phyloP scores from a whole-genome alignment of 2,113 vertebrate genomes.

The Psammodynastes pulverulentus region DNA sequence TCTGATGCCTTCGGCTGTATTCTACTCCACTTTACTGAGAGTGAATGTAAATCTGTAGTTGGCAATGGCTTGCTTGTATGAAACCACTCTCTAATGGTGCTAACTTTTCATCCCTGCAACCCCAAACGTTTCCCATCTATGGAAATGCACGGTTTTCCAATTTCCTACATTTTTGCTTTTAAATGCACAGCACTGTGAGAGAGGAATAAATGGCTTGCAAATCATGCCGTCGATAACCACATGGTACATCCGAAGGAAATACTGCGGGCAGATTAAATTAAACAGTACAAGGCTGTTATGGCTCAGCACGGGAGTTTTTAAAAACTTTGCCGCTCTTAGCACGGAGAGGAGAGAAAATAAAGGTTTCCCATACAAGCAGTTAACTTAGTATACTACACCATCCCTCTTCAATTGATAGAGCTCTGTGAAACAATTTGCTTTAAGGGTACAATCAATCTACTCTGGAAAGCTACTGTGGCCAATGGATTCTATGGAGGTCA shows the following conservation, averaged over 20 bases:
- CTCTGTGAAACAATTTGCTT: background rate
- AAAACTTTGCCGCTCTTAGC: background rate
- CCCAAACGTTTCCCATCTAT: background rate
- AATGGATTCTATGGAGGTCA: background rate
- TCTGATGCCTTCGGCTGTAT: background rate
- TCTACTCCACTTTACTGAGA: background rate
- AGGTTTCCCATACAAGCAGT: background rate
- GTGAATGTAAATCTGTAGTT: background rate
- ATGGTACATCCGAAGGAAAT: background rate
- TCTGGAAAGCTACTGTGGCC: slow-evolving; percentile 6
- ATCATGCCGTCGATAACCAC: background rate
- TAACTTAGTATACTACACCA: background rate
- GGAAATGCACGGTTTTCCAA: background rate
- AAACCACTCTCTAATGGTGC: background rate
- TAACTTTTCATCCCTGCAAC: background rate
- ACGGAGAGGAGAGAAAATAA: background rate
- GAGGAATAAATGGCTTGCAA: background rate
- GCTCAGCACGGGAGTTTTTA: background rate
- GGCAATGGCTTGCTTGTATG: background rate
- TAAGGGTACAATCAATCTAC: background rate
- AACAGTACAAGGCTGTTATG: background rate
- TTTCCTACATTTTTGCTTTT: background rate
- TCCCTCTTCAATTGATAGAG: background rate
- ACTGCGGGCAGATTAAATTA: background rate
- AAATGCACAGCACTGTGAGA: background rate